Evolutionary conservation across 2,797 vertebrate species (phyloP), one percentile per base, ranked within the genome.

Genomic region (Cyclopterus lumpus): DNA sequence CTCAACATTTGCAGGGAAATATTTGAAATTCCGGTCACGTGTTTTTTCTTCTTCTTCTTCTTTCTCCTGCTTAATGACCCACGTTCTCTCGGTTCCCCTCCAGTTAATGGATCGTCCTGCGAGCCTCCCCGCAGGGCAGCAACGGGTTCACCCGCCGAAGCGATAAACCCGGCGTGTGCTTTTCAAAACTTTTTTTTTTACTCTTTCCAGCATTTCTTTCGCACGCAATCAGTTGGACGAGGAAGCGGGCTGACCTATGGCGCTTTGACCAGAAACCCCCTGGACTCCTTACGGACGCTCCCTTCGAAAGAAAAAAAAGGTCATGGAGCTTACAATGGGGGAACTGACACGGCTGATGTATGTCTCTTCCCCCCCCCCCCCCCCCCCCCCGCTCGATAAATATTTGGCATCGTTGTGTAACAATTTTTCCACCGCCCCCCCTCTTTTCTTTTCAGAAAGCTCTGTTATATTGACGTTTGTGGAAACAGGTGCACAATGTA

Each of bases 1-100:
- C 69, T 69, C 53, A 60, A 65, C 46, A 61, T 61, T 38, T 4
- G 24, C 34, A 28, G 10, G 8, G 16, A 48, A 11, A 40, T 26
- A 62, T 26, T 24, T n/a, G n/a, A 40, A 55, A 30, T 22, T 63
- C 63, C 1, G 0, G 30, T 75, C 66, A 32, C 61, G 32, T 58
- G 22, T 51, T 61, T 49, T 65, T 60, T 57, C 20, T 49, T 60
- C 54, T 73, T 61, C 60, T 61, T 49, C 65, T 60, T 57, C 20
- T 49, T 60, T 54, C 73, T 61, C 60, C 42, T 34, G 32, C 51
- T 36, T 72, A 75, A 38, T 59, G 30, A 55, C 32, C 54, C 66
- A 34, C 6, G 0, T 42, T 24, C 14, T 61, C 54, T 49, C 30
- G 26, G 15, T 53, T 76, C 22, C 28, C 51, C 14, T 49, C 18